A percentile compares a stretch with the other conserved stretches of the same genome.
Conservation (phyloP, 2,888 invertebrate species). For the Macroteleia sp. region DNA sequence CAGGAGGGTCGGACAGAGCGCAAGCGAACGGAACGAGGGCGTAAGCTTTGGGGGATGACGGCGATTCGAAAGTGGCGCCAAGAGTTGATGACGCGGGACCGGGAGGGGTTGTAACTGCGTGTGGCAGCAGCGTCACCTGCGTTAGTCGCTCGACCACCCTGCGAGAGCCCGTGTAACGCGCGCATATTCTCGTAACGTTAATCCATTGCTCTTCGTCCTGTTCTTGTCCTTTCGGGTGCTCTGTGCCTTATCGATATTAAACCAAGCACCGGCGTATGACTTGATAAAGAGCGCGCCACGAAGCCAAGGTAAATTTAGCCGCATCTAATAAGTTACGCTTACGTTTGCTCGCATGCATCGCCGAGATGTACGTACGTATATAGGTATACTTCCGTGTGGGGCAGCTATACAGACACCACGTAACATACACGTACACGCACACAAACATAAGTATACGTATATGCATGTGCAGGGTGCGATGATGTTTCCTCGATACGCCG, state of each 20-base stretch:
- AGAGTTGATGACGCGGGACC: conserved; percentile 54
- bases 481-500: conserved; percentile 68
- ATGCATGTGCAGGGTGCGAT: conserved; percentile 32
- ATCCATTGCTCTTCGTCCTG: conserved; percentile 56
- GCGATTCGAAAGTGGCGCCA: conserved; percentile 50
- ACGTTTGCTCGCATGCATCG: conserved; percentile 33
- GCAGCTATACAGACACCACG: conserved; percentile 7
- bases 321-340: conserved; percentile 34
- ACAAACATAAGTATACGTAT: conserved; percentile 8
- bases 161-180: conserved; percentile 68
- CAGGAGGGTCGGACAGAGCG: neutral
- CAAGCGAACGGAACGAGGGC: conserved; percentile 29
- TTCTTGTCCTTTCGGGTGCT: conserved; percentile 64
- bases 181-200: conserved; percentile 52
- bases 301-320: conserved; percentile 55
- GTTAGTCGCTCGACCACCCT: conserved; percentile 74
- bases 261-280: conserved; percentile 65
- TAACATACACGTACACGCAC: neutral
- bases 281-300: conserved; percentile 59
- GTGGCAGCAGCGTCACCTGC: conserved; percentile 76
- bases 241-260: conserved; percentile 67
- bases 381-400: conserved; percentile 26
- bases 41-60: conserved; percentile 44
- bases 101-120: conserved; percentile 68
- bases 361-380: conserved; percentile 20